A percentile compares a stretch with the other conserved stretches of the same genome.
These are phyloP conservation scores for rat (Rattus norvegicus) DNA, from an alignment of 2,113 vertebrate genomes.

Conservation along the genomic window DNA sequence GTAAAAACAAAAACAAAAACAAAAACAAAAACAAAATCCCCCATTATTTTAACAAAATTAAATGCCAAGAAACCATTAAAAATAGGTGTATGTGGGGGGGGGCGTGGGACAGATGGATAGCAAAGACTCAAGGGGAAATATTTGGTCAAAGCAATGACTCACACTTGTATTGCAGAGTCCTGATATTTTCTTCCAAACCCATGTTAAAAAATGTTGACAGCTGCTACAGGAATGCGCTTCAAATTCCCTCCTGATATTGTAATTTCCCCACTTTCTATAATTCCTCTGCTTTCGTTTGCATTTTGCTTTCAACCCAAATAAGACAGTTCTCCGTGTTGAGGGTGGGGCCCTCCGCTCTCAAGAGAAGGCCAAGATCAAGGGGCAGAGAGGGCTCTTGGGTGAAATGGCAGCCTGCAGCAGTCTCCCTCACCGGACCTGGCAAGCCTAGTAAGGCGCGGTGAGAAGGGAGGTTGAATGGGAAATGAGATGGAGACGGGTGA, in stretches of 20 bases:
- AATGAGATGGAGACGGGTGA: rapidly evolving
- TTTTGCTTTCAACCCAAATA: neutral
- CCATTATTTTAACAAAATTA: neutral
- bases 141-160: conserved; percentile 63
- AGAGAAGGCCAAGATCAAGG: neutral
- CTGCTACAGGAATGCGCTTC: neutral
- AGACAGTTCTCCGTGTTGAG: rapidly evolving
- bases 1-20: neutral
- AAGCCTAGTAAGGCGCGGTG: no score
- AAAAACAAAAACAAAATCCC: neutral
- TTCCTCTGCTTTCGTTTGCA: neutral
- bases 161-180: conserved; percentile 5
- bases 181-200: conserved; percentile 28
- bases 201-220: conserved; percentile 36
- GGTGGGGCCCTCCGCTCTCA: no score
- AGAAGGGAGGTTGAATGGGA: neutral
- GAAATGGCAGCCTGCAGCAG: neutral
- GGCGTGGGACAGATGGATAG: conserved; percentile 10
- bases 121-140: conserved; percentile 47
- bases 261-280: neutral
- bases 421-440: neutral
- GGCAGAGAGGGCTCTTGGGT: neutral
- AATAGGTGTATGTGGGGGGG: neutral
- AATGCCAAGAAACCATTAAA: neutral
- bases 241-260: neutral